Evolutionary conservation across 2,888 invertebrate species (phyloP).

Genomic region (Shargacucullia verbasci): DNA sequence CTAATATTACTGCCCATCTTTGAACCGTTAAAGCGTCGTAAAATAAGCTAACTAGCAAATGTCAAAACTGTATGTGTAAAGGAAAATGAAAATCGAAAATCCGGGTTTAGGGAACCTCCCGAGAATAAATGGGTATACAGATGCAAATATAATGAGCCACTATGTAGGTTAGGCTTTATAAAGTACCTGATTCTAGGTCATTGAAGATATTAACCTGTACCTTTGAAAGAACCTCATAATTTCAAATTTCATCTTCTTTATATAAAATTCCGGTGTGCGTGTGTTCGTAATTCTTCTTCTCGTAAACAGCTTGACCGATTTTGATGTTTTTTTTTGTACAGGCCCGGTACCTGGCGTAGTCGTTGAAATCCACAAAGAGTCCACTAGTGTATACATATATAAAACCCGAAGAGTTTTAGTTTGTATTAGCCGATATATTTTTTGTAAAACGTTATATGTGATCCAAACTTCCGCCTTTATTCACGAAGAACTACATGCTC

Average conservation of each 20-base stretch:
- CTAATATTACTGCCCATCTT: slow-evolving; percentile 27
- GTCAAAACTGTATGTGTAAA: slow-evolving; percentile 3
- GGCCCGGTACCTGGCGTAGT: too few relatives aligned
- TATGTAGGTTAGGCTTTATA: slow-evolving; percentile 31
- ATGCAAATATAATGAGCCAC: slow-evolving; percentile 27
- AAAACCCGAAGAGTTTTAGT: too few relatives aligned
- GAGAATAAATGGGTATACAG: slow-evolving; percentile 13
- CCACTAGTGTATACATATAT: too few relatives aligned
- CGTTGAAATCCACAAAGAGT: too few relatives aligned
- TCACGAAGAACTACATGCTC: too few relatives aligned
- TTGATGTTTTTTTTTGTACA: too few relatives aligned
- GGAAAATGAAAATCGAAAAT: slow-evolving; percentile 31
- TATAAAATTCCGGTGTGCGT: too few relatives aligned
- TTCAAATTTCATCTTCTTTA: neutral
- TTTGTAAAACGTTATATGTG: too few relatives aligned
- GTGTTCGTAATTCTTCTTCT: too few relatives aligned
- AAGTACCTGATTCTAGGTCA: slow-evolving; percentile 8
- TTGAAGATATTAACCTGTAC: slow-evolving; percentile 9
- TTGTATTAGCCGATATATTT: too few relatives aligned
- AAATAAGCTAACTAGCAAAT: slow-evolving; percentile 23
- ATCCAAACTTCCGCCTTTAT: too few relatives aligned
- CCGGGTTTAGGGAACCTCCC: slow-evolving; percentile 40
- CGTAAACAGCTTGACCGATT: too few relatives aligned
- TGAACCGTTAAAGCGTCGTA: slow-evolving; percentile 18
- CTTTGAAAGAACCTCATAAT: slow-evolving; percentile 14